A percentile compares a stretch with the other conserved stretches of the same genome.
phyloP scores from a whole-genome alignment of 2,888 invertebrate genomes.

The Tromatobia lineatoria region DNA sequence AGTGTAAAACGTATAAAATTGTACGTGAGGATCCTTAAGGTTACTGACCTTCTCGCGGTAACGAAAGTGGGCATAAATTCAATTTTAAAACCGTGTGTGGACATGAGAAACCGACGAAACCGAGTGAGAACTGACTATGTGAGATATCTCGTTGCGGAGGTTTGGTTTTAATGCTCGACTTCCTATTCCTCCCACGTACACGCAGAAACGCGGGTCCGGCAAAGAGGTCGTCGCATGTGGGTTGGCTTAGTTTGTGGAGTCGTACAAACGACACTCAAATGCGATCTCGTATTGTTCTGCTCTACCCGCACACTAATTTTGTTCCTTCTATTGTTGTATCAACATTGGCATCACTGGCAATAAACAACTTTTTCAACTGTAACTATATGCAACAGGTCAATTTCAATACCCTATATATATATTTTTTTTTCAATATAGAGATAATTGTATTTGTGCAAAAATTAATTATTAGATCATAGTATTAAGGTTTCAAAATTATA shows the following conservation, averaged over 20 bases:
- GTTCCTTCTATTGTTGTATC: slow-evolving; percentile 29
- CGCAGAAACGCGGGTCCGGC: slow-evolving; percentile 75
- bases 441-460: too few species aligned
- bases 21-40: neutral
- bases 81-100: slow-evolving; percentile 19
- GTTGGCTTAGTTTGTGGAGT: slow-evolving; percentile 52
- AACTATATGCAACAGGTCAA: neutral
- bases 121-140: slow-evolving; percentile 37
- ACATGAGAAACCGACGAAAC: slow-evolving; percentile 43
- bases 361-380: neutral
- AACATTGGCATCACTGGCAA: slow-evolving; percentile 19
- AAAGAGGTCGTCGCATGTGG: slow-evolving; percentile 66
- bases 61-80: neutral
- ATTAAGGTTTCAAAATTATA: too few species aligned
- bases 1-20: neutral
- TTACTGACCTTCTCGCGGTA: neutral
- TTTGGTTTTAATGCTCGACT: slow-evolving; percentile 80
- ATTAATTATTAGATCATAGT: too few species aligned
- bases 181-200: slow-evolving; percentile 82
- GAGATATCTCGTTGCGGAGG: slow-evolving; percentile 70
- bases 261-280: slow-evolving; percentile 56
- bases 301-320: slow-evolving; percentile 61
- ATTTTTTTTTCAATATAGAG: too few species aligned
- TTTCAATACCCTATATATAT: too few species aligned
- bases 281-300: slow-evolving; percentile 64